Evolutionary conservation across 2,797 vertebrate genomes (phyloP).

Genomic region (Odontamblyopus lacepedii): DNA sequence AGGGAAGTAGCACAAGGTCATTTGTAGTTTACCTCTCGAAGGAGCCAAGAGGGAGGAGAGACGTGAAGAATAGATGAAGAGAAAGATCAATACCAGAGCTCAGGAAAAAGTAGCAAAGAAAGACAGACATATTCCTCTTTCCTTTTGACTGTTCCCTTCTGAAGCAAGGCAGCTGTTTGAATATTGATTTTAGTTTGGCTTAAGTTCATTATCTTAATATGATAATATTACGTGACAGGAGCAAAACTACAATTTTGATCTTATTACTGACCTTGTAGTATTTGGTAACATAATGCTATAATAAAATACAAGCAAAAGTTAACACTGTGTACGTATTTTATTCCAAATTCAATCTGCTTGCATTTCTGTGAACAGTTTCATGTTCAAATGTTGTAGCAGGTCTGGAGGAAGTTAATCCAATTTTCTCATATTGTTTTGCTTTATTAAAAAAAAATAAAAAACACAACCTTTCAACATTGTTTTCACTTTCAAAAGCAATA

Average conservation of each 20-base stretch:
- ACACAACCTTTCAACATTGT: no score
- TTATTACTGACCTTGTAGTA: neutral
- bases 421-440: no score
- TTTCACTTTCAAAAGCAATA: no score
- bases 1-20: constrained; percentile 65
- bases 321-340: neutral
- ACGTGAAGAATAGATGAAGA: constrained; percentile 31
- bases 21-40: constrained; percentile 68
- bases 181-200: neutral
- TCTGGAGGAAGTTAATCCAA: no score
- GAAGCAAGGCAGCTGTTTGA: neutral
- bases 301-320: neutral
- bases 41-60: constrained; percentile 36
- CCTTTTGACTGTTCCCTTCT: neutral
- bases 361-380: no score
- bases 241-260: neutral
- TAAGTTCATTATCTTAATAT: neutral
- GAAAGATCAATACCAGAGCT: constrained; percentile 50
- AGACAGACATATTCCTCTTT: constrained; percentile 2
- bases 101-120: constrained; percentile 4
- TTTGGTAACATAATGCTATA: neutral
- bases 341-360: no score
- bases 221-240: neutral
- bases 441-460: no score
- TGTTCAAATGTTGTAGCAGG: no score